Percentiles rank a stretch among this genome's conserved stretches.
Evolutionary conservation across 2,797 vertebrate genomes (phyloP).

Genomic region (Chiloscyllium punctatum): DNA sequence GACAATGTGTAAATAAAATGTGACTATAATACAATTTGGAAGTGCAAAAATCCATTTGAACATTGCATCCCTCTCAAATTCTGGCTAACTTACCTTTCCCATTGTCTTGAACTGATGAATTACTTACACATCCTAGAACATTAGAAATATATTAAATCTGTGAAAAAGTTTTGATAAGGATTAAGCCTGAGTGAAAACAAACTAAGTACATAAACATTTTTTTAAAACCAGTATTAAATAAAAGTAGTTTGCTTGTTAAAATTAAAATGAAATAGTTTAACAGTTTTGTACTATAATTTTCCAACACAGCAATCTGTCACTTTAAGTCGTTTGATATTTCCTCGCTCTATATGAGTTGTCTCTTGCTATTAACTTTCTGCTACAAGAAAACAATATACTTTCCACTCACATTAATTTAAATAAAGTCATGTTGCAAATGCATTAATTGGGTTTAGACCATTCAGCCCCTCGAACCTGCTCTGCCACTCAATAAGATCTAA

Average conservation of each 20-base stretch:
- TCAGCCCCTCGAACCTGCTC: background rate
- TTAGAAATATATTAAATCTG: background rate
- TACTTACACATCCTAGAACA: background rate
- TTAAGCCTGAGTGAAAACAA: background rate
- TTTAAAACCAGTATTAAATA: background rate
- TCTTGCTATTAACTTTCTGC: background rate
- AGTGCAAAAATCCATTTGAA: background rate
- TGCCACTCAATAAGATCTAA: too few species aligned
- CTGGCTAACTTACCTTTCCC: background rate
- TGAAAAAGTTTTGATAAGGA: background rate
- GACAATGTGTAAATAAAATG: background rate
- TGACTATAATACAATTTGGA: background rate
- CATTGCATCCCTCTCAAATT: background rate
- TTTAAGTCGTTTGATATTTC: background rate
- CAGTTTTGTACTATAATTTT: background rate
- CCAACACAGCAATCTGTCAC: background rate
- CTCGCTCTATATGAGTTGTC: background rate
- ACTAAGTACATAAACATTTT: background rate
- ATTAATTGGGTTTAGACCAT: background rate
- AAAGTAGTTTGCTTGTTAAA: background rate
- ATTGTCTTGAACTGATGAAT: background rate
- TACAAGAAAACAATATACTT: background rate
- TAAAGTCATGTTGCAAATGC: background rate
- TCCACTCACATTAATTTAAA: background rate
- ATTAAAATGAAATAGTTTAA: background rate